phyloP scores from a whole-genome alignment of 2,113 vertebrate species.

The Apeltes quadracus region DNA sequence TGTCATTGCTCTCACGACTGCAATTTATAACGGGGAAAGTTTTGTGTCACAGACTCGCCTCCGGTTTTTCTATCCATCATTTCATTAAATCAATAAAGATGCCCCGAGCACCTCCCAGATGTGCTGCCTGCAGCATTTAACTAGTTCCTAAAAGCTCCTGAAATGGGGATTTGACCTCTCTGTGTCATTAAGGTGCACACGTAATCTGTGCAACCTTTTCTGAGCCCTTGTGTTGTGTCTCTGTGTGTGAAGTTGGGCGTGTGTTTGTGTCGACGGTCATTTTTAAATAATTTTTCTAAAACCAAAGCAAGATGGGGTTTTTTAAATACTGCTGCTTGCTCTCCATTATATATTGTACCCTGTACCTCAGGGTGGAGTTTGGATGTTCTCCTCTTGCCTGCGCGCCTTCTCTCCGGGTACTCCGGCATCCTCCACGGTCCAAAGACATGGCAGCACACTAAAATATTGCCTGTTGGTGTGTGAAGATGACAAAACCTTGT shows the following conservation, averaged over 20 bases:
- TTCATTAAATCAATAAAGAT: slow-evolving; percentile 3
- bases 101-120: not conserved
- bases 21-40: not conserved
- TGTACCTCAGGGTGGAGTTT: too few relatives aligned
- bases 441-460: too few relatives aligned
- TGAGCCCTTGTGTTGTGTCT: not conserved
- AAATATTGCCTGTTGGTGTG: too few relatives aligned
- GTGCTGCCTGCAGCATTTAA: not conserved
- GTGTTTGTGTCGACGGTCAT: not conserved
- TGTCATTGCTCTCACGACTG: not conserved
- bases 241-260: not conserved
- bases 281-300: not conserved
- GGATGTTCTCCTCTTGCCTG: too few relatives aligned
- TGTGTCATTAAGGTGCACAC: not conserved
- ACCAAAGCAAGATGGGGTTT: too few relatives aligned
- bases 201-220: not conserved
- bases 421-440: too few relatives aligned
- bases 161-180: not conserved
- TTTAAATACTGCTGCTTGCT: not conserved
- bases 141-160: not conserved
- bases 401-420: too few relatives aligned
- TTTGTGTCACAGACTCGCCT: not conserved
- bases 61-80: not conserved
- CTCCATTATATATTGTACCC: not conserved
- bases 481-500: not conserved